phyloP scores from a whole-genome alignment of 2,113 vertebrate species.

The Irena cyanogastra region DNA sequence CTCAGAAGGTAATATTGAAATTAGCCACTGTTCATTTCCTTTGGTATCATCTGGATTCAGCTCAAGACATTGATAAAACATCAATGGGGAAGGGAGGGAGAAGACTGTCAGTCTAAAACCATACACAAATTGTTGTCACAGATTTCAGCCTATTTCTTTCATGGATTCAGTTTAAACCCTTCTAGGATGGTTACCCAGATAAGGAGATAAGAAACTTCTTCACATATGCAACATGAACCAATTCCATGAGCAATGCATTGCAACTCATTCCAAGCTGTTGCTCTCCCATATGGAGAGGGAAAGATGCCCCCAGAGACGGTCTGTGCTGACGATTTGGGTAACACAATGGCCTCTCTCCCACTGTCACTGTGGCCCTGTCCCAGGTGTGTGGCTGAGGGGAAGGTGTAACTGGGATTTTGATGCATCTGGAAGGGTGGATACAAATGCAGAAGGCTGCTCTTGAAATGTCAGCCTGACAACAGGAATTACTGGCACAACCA shows the following conservation, averaged over 20 bases:
- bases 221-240: not conserved
- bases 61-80: not conserved
- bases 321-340: not conserved
- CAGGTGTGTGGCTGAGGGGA: rapidly evolving
- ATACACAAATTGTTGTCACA: not conserved
- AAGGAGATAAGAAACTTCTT: not conserved
- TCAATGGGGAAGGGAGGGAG: not conserved
- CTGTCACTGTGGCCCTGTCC: not conserved
- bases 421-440: not conserved
- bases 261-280: not conserved
- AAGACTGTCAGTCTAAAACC: not conserved
- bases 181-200: not conserved
- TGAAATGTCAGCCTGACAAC: not conserved
- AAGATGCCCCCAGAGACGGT: not conserved
- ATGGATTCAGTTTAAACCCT: not conserved
- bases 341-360: not conserved
- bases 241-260: not conserved
- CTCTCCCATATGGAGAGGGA: rapidly evolving
- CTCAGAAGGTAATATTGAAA: not conserved
- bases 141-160: not conserved
- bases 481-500: not conserved
- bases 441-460: not conserved
- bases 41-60: not conserved
- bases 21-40: not conserved
- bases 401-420: not conserved